A percentile compares a stretch with the other conserved stretches of the same genome.
These are phyloP conservation scores for Menura novaehollandiae DNA, from an alignment of 2,113 vertebrate genomes.

Conservation along the genomic window DNA sequence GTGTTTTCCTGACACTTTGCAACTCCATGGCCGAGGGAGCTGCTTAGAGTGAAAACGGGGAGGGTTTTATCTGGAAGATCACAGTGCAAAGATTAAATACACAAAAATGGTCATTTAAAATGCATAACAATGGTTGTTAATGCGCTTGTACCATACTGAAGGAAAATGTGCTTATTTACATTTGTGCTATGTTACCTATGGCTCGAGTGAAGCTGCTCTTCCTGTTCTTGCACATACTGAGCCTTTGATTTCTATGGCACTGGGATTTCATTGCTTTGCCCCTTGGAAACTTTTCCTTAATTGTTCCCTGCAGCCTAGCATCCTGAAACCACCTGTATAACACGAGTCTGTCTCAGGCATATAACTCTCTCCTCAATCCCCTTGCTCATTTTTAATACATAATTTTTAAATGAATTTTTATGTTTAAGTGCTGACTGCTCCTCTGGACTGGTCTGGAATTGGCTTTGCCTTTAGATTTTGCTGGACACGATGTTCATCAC, in stretches of 20 bases:
- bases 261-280: neutral
- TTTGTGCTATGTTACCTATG: neutral
- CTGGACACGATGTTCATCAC: neutral
- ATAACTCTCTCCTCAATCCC: neutral
- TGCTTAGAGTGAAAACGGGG: neutral
- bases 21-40: neutral
- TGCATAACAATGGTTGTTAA: fast-evolving
- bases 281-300: neutral
- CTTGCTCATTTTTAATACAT: neutral
- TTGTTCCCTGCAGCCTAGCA: neutral
- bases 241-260: neutral
- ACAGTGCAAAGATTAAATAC: neutral
- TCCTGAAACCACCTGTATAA: neutral
- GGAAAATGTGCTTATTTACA: neutral
- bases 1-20: neutral
- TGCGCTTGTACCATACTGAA: fast-evolving
- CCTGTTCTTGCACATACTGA: neutral
- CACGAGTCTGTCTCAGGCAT: fast-evolving
- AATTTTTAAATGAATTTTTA: neutral
- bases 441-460: neutral
- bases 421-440: neutral
- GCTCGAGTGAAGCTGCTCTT: neutral
- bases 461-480: neutral
- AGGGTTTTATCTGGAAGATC: neutral
- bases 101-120: neutral